Evolutionary conservation across 2,888 invertebrate genomes (phyloP), one percentile per base, ranked within the genome.

Genomic region (Biston stratarius): DNA sequence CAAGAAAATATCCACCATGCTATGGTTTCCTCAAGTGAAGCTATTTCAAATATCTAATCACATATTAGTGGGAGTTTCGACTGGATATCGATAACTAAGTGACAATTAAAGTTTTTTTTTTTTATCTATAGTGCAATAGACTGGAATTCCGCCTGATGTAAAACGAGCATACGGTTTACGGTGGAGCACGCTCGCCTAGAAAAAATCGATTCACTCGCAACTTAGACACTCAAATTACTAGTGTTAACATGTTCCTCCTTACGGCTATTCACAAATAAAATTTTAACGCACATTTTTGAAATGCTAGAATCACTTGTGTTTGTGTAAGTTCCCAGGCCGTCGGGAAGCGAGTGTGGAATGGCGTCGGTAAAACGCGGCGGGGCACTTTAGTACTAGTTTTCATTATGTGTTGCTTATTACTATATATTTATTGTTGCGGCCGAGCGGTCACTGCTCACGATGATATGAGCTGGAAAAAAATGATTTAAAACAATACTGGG

Each of bases 361-460:
- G 65, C 56, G 67, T 60, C 42, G 72, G 68, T 67, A 64, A 70
- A 72, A 72, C 77, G 82, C 82, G 82, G 79, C 71, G 76, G n/a
- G 74, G 79, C 79, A 75, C 72, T 77, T 84, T 87, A 87, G 81
- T 80, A 75, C 88, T 90, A 91, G 78, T 79, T 81, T 87, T 76
- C 69, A 72, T 86, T 85, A 86, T 85, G 85, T 89, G 91, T 88
- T 83, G 81, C 92, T 91, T 92, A 92, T 86, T 86, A 85, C 89
- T 89, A 89, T 85, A 79, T 84, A 84, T 87, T 86, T 84, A 84
- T 87, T 86, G 82, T 83, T 88, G 91, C 88, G 91, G 92, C 92
- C 90, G 91, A 88, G 77, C 74, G 77, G 85, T 89, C 91, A 90
- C 91, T 85, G 94, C 94, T 94, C 94, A 94, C 94, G 94, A 92